phyloP scores from a whole-genome alignment of 92 coral and sea anemone species.

The Paragorgia papillata region DNA sequence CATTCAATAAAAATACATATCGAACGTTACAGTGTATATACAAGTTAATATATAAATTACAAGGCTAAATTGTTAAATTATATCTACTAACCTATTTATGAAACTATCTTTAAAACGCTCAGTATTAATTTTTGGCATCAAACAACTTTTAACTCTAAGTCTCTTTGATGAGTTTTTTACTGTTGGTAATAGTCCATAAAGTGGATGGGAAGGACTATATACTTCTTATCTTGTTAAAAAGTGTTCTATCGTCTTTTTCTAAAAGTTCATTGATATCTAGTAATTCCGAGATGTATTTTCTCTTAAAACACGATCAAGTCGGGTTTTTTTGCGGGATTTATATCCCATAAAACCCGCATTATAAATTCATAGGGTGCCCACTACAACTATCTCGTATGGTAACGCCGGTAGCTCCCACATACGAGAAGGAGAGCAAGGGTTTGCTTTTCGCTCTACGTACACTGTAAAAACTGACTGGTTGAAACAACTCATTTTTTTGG shows the following conservation, averaged over 20 bases:
- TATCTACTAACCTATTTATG: slow-evolving; percentile 28
- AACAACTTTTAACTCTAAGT: slow-evolving; percentile 13
- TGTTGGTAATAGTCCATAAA: slow-evolving; percentile 18
- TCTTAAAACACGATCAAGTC: slow-evolving; percentile 35
- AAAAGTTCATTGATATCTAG: slow-evolving; percentile 34
- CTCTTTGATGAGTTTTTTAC: slow-evolving; percentile 15
- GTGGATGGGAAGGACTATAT: slow-evolving; percentile 24
- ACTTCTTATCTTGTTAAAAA: slow-evolving; percentile 15
- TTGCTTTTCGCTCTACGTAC: too few species aligned
- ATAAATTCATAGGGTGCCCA: too few species aligned
- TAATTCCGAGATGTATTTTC: slow-evolving; percentile 33
- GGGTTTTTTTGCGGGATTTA: too few species aligned
- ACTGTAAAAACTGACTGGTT: too few species aligned
- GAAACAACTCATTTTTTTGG: too few species aligned
- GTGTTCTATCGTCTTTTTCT: slow-evolving; percentile 33
- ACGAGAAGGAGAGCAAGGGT: too few species aligned
- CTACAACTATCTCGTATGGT: too few species aligned
- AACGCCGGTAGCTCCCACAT: too few species aligned
- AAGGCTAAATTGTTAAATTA: slow-evolving; percentile 3
- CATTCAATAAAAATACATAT: too few species aligned
- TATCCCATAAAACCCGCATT: too few species aligned
- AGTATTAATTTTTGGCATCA: slow-evolving; percentile 19
- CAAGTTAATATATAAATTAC: too few species aligned
- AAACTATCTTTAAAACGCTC: slow-evolving; percentile 25
- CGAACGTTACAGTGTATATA: too few species aligned